A percentile compares a stretch with the other conserved stretches of the same genome.
Evolutionary conservation across 1,140 invertebrate genomes (phyloP).

Genomic region (Acromyrmex charruanus): DNA sequence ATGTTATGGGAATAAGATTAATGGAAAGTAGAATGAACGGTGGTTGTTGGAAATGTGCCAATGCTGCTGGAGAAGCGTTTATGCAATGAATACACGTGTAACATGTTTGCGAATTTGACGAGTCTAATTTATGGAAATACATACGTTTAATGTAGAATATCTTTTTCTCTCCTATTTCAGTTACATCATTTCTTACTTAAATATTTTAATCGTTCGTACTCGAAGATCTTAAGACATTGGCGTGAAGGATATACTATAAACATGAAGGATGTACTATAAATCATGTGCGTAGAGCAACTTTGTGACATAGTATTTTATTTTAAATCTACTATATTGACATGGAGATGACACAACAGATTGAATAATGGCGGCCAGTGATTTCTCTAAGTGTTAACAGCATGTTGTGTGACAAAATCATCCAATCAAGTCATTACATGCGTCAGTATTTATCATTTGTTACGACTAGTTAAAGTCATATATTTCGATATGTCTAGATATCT

Average conservation of each 20-base stretch:
- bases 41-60: constrained; percentile 35
- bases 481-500: not conserved
- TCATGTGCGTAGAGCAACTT: not conserved
- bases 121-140: not conserved
- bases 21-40: not conserved
- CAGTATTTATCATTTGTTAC: not conserved
- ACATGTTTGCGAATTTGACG: not conserved
- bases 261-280: not conserved
- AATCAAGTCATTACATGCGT: not conserved
- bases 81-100: constrained; percentile 8
- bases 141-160: not conserved
- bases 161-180: not conserved
- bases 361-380: constrained; percentile 9
- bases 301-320: constrained; percentile 11
- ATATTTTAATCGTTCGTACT: not conserved
- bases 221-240: not conserved
- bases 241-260: not conserved
- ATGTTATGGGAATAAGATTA: constrained; percentile 23
- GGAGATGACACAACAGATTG: constrained; percentile 17
- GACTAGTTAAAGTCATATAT: not conserved
- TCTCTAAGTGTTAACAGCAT: not conserved
- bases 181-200: not conserved
- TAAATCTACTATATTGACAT: constrained; percentile 18
- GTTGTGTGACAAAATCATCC: constrained; percentile 10
- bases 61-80: constrained; percentile 9